Conservation (phyloP, 1,140 invertebrate species). For the Parasteatoda tepidariorum region DNA sequence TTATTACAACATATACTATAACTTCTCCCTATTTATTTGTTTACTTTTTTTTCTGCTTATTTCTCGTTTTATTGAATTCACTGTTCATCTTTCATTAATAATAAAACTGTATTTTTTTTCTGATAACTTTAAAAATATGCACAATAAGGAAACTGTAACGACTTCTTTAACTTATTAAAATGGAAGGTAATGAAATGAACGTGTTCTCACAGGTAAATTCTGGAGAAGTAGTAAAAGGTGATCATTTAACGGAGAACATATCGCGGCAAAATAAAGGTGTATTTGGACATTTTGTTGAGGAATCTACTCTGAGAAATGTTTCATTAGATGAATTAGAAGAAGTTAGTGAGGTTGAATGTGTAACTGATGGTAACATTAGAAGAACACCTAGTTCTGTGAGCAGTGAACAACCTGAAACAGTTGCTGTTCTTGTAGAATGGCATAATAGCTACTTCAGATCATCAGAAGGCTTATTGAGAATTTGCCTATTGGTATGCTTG, state of each 20-base stretch:
- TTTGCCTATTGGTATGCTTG: slow-evolving; percentile 46
- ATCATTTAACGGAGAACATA: slow-evolving; percentile 31
- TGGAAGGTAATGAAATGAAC: slow-evolving; percentile 57
- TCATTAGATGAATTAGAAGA: slow-evolving; percentile 56
- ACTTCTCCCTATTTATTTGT: slow-evolving; percentile 19
- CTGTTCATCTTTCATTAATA: no score
- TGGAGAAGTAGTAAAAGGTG: slow-evolving; percentile 33
- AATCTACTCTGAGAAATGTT: slow-evolving; percentile 57
- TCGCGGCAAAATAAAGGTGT: slow-evolving; percentile 46
- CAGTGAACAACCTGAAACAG: slow-evolving; percentile 10
- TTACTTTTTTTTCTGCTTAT: slow-evolving; percentile 6
- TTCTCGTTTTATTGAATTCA: neutral
- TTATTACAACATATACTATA: no score
- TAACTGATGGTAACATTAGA: slow-evolving; percentile 38
- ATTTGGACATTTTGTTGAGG: slow-evolving; percentile 58
- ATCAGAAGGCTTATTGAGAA: slow-evolving; percentile 39
- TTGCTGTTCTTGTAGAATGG: slow-evolving; percentile 44
- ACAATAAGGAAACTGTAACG: no score
- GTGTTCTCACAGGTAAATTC: slow-evolving; percentile 31
- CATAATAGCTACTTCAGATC: slow-evolving; percentile 22
- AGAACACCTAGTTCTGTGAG: slow-evolving; percentile 47
- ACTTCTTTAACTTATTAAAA: neutral
- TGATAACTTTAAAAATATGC: neutral
- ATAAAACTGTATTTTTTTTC: no score
- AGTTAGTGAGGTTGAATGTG: slow-evolving; percentile 40